A percentile compares a stretch with the other conserved stretches of the same genome.
phyloP scores from a whole-genome alignment of 2,888 invertebrate species.

The Caenorhabditis sp. region DNA sequence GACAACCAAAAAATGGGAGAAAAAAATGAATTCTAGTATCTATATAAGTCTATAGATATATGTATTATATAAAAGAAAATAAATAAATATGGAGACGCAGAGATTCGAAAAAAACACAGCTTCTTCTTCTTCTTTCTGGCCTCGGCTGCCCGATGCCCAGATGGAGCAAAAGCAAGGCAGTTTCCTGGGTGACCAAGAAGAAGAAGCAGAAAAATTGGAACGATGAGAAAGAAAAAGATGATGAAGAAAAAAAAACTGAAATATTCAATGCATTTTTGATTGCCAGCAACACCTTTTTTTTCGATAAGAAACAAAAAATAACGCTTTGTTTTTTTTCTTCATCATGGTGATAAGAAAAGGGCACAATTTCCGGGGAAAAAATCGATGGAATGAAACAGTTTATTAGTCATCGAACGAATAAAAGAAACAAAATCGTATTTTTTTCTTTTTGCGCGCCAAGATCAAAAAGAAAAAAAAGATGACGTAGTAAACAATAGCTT shows the following conservation, averaged over 20 bases:
- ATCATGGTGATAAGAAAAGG: neutral
- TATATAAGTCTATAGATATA: neutral
- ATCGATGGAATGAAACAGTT: too few relatives aligned
- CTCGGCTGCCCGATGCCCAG: too few relatives aligned
- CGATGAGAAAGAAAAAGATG: neutral
- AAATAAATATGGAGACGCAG: neutral
- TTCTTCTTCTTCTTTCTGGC: too few relatives aligned
- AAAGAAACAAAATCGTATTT: too few relatives aligned
- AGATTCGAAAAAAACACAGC: neutral
- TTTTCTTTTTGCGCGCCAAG: too few relatives aligned
- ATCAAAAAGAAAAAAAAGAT: too few relatives aligned
- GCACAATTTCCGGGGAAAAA: too few relatives aligned
- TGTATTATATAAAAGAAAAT: neutral
- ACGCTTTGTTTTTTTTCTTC: neutral
- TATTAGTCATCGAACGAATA: too few relatives aligned
- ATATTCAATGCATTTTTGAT: neutral
- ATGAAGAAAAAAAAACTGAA: neutral
- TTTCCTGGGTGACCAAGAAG: conserved; percentile 1
- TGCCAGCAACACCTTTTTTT: neutral
- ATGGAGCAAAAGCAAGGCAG: neutral
- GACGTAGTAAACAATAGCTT: too few relatives aligned
- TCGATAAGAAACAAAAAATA: conserved; percentile 2
- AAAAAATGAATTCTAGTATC: too few relatives aligned
- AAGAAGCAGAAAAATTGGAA: neutral
- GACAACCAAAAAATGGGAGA: neutral